Base-by-base conservation (phyloP, 2,113 vertebrate species). In the Tylochromis polylepis region DNA sequence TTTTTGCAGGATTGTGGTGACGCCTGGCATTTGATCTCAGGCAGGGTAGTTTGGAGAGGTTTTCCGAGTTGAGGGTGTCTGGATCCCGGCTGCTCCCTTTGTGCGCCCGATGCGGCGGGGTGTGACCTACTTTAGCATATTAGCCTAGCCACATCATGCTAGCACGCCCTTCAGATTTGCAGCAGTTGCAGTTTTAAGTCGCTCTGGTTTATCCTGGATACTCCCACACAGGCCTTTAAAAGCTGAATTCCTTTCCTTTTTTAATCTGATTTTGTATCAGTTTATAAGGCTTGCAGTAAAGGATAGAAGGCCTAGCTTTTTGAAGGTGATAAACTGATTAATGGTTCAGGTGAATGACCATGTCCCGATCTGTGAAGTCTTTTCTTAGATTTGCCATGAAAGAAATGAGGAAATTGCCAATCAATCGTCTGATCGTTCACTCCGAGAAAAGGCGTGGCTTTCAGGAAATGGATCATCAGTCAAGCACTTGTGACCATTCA, bases 91-190 rank as follows among this genome's bases (percentile, higher is more conserved):
- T 89, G 91, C 36, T 93, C 89, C 93, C 93, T 96, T 95, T 94
- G 93, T 95, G 94, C 91, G 89, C 57, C 86, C 88, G 85, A 90
- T 95, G 95, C 93, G 92, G 89, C 92, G 95, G 96, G 96, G 96
- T 97, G 96, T 96, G 96, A 96, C 96, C 96, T 96, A 96, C 90
- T 96, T 96, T 96, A 94, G 92, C 94, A 87, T 70, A 80, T 53
- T 94, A 94, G 93, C 94, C 58, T 96, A 94, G 91, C 94, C 62
- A 11, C 85, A 80, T 29, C 53, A 90, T 86, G 90, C 91, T 92
- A 90, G 46, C 89, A 59, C 83, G 90, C 91, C 94, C 85, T 90
- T 91, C 65, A 88, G 20, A 81, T 59, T 77, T 53, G 34, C 53
- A 75, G 4, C 81, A 8, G n/a, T 8, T 3, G 15, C 31, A 7